Percentiles rank a stretch among this genome's conserved stretches.
These are phyloP conservation scores for Pristionchus japonicus DNA, from an alignment of 2,888 invertebrate genomes.

Conservation along the genomic window DNA sequence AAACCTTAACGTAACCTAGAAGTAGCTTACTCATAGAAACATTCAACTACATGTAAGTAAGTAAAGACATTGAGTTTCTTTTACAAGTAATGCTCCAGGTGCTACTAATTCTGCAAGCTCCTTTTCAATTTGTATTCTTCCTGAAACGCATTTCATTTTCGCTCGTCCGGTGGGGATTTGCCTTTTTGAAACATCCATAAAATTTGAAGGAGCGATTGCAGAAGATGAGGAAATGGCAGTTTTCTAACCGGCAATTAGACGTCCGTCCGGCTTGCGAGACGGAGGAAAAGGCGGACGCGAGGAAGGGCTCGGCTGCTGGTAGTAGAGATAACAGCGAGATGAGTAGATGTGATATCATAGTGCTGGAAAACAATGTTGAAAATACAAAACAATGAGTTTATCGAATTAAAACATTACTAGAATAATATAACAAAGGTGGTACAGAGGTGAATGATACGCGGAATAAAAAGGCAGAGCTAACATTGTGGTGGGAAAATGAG, in stretches of 20 bases:
- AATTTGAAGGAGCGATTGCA: too few relatives aligned
- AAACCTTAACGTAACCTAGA: too few relatives aligned
- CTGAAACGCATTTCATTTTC: too few relatives aligned
- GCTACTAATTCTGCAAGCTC: too few relatives aligned
- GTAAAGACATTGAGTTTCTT: too few relatives aligned
- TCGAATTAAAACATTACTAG: not conserved
- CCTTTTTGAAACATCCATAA: too few relatives aligned
- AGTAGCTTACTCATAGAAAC: too few relatives aligned
- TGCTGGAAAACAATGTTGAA: not conserved
- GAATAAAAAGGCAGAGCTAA: not conserved
- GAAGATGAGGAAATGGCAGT: too few relatives aligned
- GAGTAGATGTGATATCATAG: not conserved
- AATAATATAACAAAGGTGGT: not conserved
- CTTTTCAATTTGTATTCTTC: too few relatives aligned
- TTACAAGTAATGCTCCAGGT: too few relatives aligned
- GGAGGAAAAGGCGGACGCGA: slow-evolving; percentile 70
- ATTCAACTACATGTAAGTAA: too few relatives aligned
- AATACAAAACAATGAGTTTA: not conserved
- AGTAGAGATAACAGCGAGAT: not conserved
- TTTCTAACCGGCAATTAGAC: slow-evolving; percentile 45
- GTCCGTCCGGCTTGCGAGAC: slow-evolving; percentile 58
- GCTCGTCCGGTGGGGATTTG: too few relatives aligned
- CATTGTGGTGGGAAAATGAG: not conserved
- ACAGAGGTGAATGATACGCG: not conserved
- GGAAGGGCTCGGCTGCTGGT: slow-evolving; percentile 56